Evolutionary conservation across 2,797 vertebrate genomes (phyloP).

Genomic region (Eptatretus atami): DNA sequence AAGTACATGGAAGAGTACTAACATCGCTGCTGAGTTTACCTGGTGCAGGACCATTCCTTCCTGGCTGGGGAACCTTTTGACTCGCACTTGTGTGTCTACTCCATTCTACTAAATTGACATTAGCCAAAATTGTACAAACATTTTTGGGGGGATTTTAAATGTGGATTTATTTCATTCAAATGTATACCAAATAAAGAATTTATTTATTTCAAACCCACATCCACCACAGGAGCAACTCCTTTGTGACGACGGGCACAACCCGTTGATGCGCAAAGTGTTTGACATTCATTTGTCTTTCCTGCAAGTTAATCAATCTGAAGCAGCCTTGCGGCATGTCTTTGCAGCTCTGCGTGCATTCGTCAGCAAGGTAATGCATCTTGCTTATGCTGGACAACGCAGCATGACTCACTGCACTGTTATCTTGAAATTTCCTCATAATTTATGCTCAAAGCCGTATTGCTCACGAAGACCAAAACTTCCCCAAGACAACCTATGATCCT

Average conservation of each 20-base stretch:
- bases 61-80: not conserved
- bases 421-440: not conserved
- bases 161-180: not conserved
- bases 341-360: slow-evolving; percentile 52
- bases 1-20: not conserved
- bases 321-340: slow-evolving; percentile 61
- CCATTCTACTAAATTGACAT: slow-evolving; percentile 10
- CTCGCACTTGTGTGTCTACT: not conserved
- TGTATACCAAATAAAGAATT: no score
- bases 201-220: not conserved
- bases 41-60: not conserved
- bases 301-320: slow-evolving; percentile 79
- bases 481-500: not conserved
- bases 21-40: not conserved
- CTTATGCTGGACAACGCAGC: not conserved
- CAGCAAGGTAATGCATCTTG: slow-evolving; percentile 36
- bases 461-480: not conserved
- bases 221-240: slow-evolving; percentile 42
- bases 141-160: not conserved
- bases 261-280: slow-evolving; percentile 93
- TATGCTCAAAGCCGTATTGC: not conserved
- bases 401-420: not conserved
- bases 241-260: slow-evolving; percentile 64
- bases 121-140: not conserved
- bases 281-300: slow-evolving; percentile 82